These are phyloP conservation scores for Argyra leucocephala DNA, from an alignment of 2,888 invertebrate species.

Conservation along the genomic window DNA sequence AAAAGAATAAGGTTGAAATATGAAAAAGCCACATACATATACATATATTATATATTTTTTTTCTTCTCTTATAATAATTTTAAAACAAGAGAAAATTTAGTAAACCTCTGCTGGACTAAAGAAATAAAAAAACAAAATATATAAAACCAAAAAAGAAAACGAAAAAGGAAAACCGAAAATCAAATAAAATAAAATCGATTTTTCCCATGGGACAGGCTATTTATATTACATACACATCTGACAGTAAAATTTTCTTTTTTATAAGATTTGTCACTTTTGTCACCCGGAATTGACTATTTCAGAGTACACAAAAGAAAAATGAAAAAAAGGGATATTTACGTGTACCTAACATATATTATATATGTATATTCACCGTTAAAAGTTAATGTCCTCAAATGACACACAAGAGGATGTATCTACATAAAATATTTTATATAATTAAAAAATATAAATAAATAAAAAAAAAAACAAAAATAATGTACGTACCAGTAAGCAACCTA, in stretches of 20 bases:
- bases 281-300: not conserved
- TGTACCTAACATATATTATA: not conserved
- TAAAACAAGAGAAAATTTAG: too few relatives aligned
- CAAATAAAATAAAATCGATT: constrained; percentile 1
- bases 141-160: not conserved
- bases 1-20: too few relatives aligned
- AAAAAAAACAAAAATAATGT: too few relatives aligned
- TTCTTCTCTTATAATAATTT: too few relatives aligned
- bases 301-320: not conserved
- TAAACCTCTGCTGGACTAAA: not conserved
- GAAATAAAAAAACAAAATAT: not conserved
- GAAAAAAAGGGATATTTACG: not conserved
- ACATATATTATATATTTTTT: too few relatives aligned
- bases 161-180: not conserved
- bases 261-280: not conserved
- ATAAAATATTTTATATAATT: too few relatives aligned
- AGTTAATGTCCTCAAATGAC: not conserved
- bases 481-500: too few relatives aligned
- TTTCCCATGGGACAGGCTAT: not conserved
- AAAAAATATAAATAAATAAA: too few relatives aligned
- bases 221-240: not conserved
- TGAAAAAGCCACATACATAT: too few relatives aligned
- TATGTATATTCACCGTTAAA: not conserved
- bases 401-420: not conserved
- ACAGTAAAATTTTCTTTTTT: not conserved